phyloP scores from a whole-genome alignment of 2,888 invertebrate species.

The Mimachlamys varia region DNA sequence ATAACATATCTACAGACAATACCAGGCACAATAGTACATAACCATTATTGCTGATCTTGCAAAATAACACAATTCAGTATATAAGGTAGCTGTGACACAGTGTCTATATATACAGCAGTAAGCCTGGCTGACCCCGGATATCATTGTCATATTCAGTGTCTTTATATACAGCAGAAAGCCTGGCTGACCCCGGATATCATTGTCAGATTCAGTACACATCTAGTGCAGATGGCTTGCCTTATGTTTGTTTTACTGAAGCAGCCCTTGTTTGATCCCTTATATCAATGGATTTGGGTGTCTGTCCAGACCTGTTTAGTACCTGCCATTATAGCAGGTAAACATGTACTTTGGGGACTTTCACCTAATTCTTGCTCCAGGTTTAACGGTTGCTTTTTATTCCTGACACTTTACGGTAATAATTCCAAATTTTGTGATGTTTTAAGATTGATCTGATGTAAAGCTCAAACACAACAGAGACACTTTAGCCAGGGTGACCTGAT shows the following conservation, averaged over 20 bases:
- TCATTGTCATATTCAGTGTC: slow-evolving; percentile 5
- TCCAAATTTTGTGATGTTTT: not conserved
- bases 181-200: not conserved
- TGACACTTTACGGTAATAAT: slow-evolving; percentile 19
- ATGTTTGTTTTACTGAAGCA: slow-evolving; percentile 11
- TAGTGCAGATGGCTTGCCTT: not conserved
- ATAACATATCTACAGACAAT: not conserved
- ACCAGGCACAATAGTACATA: not conserved
- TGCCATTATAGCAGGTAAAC: not conserved
- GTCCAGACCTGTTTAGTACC: not conserved
- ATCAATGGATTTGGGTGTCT: not conserved
- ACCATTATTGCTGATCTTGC: slow-evolving; percentile 1
- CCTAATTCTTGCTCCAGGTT: not conserved
- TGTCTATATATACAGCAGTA: not conserved
- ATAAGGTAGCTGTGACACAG: not conserved
- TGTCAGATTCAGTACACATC: not conserved
- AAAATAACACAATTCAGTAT: not conserved
- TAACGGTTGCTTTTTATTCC: not conserved
- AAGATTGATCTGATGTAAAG: not conserved
- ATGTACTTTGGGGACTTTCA: not conserved
- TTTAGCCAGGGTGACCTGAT: too few relatives aligned
- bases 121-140: not conserved
- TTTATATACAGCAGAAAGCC: not conserved
- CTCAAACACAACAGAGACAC: not conserved
- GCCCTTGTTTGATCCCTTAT: not conserved